These are phyloP conservation scores for Aphis gossypii DNA, from an alignment of 1,140 invertebrate genomes.

Conservation along the genomic window DNA sequence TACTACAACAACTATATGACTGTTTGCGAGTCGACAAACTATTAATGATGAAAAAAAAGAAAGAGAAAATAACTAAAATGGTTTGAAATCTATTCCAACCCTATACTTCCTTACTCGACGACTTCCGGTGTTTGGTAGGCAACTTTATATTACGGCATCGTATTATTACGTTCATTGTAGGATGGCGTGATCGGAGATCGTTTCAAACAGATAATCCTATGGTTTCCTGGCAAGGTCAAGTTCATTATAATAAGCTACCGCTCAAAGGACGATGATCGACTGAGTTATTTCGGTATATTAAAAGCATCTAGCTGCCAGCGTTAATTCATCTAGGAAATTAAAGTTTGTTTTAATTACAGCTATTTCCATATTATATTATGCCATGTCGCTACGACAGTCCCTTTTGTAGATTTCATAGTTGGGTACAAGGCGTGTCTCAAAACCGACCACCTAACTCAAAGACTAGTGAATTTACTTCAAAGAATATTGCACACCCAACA, in stretches of 20 bases:
- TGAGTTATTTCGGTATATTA: not conserved
- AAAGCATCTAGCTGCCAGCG: not conserved
- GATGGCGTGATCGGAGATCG: not conserved
- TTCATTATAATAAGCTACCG: not conserved
- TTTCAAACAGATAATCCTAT: not conserved
- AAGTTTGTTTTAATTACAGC: conserved; percentile 12
- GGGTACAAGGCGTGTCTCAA: not conserved
- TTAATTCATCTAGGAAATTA: not conserved
- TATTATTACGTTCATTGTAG: not conserved
- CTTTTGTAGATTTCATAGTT: not conserved
- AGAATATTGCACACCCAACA: not conserved
- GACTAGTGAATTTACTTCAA: not conserved
- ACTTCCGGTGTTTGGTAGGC: not conserved
- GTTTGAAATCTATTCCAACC: not conserved
- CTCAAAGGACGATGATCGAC: not conserved
- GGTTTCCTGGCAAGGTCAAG: not conserved
- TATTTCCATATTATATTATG: conserved; percentile 18
- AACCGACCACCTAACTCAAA: not conserved
- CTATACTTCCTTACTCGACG: not conserved
- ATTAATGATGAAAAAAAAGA: not conserved
- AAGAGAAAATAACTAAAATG: not conserved
- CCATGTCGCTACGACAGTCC: not conserved
- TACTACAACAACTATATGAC: not conserved
- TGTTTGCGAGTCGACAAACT: not conserved
- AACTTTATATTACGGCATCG: not conserved